These are phyloP conservation scores for Conopomorpha cramerella DNA, from an alignment of 1,140 invertebrate species.

Conservation along the genomic window DNA sequence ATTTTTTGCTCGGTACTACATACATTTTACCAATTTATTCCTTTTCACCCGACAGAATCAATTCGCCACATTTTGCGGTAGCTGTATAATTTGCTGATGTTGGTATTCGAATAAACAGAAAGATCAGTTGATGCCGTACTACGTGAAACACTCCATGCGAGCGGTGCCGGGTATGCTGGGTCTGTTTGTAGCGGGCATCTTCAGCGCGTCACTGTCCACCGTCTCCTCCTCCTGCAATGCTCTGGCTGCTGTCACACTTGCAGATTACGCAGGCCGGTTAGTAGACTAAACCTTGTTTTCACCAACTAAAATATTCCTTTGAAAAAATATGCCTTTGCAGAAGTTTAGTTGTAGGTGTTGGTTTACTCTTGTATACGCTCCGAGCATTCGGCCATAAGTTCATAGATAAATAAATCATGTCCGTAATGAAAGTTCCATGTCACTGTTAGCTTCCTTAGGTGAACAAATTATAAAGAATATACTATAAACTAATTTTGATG, in stretches of 20 bases:
- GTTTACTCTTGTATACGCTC: no score
- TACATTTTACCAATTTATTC: not conserved
- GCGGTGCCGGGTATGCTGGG: conserved; percentile 61
- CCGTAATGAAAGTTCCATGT: no score
- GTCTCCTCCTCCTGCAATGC: conserved; percentile 86
- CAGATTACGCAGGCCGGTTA: conserved; percentile 64
- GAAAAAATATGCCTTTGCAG: no score
- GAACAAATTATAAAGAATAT: no score
- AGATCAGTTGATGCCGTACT: conserved; percentile 82
- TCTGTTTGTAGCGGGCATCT: conserved; percentile 63
- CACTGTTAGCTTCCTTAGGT: no score
- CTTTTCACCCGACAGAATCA: not conserved
- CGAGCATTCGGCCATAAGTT: no score
- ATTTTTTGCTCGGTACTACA: no score
- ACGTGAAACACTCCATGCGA: conserved; percentile 77
- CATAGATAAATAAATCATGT: no score
- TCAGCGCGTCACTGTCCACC: conserved; percentile 80
- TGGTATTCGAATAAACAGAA: conserved; percentile 17
- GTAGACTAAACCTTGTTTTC: not conserved
- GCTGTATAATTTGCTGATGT: not conserved
- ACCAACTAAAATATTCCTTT: not conserved
- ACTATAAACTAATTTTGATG: no score
- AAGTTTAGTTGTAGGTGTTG: no score
- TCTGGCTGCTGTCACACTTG: conserved; percentile 83
- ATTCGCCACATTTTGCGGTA: not conserved